Conservation (phyloP, 1,140 invertebrate species). For the Pseudomyrmex sp. region DNA sequence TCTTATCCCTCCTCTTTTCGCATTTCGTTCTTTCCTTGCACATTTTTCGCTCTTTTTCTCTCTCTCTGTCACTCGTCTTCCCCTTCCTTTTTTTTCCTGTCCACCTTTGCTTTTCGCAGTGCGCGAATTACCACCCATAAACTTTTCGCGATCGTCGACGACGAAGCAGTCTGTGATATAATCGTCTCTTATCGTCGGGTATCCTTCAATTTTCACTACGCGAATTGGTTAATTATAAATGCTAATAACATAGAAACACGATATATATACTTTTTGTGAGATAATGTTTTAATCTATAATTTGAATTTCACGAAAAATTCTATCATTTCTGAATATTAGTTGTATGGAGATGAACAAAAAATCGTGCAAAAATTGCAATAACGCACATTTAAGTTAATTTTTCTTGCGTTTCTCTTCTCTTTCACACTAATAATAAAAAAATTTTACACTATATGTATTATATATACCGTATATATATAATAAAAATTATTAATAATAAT, state of each 20-base stretch:
- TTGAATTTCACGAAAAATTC: conserved; percentile 49
- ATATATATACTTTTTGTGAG: conserved; percentile 50
- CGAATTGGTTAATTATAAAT: conserved; percentile 79
- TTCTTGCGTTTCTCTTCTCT: background rate
- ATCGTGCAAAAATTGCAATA: too few species aligned
- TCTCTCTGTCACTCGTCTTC: conserved; percentile 18
- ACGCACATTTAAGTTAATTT: background rate
- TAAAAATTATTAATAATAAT: too few species aligned
- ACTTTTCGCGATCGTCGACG: conserved; percentile 38
- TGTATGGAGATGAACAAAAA: too few species aligned
- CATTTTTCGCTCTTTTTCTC: conserved; percentile 4
- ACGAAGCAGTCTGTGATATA: conserved; percentile 30
- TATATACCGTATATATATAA: background rate
- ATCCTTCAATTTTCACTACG: conserved; percentile 76
- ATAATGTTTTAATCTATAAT: conserved; percentile 34
- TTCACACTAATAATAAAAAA: background rate
- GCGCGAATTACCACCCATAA: conserved; percentile 40
- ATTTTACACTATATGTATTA: background rate
- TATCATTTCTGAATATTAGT: background rate
- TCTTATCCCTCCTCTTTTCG: background rate
- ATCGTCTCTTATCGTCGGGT: conserved; percentile 64
- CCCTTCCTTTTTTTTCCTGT: background rate
- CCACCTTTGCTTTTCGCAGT: background rate
- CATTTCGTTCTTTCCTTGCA: conserved; percentile 32
- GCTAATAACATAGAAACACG: conserved; percentile 76